Conservation (phyloP, 53 echinoderm and acorn worm genomes). For the Temnopleurus reevesii region DNA sequence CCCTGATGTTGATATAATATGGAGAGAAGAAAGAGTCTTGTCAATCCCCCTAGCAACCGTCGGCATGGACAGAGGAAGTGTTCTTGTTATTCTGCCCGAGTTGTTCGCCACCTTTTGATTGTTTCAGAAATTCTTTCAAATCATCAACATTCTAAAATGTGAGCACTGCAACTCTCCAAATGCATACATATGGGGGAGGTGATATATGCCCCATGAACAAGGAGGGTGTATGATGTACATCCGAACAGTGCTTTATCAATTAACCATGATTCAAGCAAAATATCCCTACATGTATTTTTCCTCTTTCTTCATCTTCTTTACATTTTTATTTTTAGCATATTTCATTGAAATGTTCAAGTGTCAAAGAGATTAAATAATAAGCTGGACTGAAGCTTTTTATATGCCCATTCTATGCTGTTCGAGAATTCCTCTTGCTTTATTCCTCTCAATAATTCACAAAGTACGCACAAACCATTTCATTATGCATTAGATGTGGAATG, state of each 20-base stretch:
- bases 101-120: neutral
- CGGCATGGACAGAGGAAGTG: neutral
- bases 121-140: neutral
- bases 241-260: too few species aligned
- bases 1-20: neutral
- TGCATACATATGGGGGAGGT: too few species aligned
- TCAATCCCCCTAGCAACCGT: neutral
- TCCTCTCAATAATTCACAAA: neutral
- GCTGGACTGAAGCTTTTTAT: neutral
- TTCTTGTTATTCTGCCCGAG: neutral
- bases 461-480: neutral
- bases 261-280: too few species aligned
- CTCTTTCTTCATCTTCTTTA: neutral
- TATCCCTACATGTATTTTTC: neutral
- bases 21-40: neutral
- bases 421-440: neutral
- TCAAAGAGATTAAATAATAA: neutral
- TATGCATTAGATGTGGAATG: neutral
- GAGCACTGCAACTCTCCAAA: too few species aligned
- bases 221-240: too few species aligned
- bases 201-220: too few species aligned
- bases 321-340: neutral
- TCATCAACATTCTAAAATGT: neutral
- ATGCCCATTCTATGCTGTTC: neutral
- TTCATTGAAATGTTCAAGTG: neutral